These are phyloP conservation scores for Daphoenositta chrysoptera DNA, from an alignment of 2,113 vertebrate genomes.

Conservation along the genomic window DNA sequence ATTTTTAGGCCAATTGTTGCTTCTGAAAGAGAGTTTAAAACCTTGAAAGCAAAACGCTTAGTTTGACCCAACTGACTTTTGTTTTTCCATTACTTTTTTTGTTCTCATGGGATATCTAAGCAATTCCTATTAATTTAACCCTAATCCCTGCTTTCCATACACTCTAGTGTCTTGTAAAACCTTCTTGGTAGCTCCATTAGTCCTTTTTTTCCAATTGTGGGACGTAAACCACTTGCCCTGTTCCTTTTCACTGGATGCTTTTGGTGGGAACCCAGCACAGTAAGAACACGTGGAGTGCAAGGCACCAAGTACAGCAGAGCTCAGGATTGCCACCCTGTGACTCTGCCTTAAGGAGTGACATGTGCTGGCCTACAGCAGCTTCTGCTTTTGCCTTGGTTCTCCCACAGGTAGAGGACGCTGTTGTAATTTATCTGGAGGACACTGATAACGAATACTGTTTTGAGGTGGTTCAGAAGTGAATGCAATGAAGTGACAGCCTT, in stretches of 20 bases:
- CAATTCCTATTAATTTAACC: not conserved
- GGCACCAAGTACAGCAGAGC: not conserved
- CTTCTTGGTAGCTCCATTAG: not conserved
- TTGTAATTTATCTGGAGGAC: not conserved
- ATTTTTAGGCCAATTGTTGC: not conserved
- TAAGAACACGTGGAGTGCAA: not conserved
- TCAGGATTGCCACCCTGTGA: not conserved
- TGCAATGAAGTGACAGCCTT: not conserved
- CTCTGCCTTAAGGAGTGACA: not conserved
- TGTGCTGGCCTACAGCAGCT: not conserved
- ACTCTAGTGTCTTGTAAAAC: not conserved
- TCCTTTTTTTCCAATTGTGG: not conserved
- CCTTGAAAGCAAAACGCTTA: not conserved
- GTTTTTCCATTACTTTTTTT: not conserved
- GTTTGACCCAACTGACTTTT: not conserved
- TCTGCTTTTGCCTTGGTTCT: not conserved
- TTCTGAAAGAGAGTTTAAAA: not conserved
- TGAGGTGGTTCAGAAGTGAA: not conserved
- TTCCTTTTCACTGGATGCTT: not conserved
- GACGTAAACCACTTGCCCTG: not conserved
- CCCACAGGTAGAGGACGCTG: not conserved
- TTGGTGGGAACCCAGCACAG: not conserved
- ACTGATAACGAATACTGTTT: not conserved
- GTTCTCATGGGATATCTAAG: not conserved
- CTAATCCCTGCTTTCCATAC: not conserved